phyloP scores from a whole-genome alignment of 1,140 invertebrate genomes.

The Pentalonia nigronervosa region DNA sequence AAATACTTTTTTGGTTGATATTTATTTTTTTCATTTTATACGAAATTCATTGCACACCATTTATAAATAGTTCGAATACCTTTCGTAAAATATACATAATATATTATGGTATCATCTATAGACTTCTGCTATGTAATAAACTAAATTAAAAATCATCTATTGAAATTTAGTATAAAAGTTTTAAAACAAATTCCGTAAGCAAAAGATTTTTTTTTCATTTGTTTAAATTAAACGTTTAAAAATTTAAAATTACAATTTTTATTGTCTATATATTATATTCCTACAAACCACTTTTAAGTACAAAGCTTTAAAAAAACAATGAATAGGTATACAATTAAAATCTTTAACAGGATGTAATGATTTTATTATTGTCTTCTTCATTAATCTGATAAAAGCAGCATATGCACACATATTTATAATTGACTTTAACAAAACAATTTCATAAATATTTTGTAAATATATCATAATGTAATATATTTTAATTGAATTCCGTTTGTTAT shows the following conservation, averaged over 20 bases:
- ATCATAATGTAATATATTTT: not conserved
- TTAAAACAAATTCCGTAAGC: not conserved
- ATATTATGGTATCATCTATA: not conserved
- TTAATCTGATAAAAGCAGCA: no score
- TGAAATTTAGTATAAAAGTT: not conserved
- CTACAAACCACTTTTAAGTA: not conserved
- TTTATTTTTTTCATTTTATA: not conserved
- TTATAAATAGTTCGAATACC: conserved; percentile 17
- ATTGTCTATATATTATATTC: not conserved
- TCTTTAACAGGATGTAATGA: no score
- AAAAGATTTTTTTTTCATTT: not conserved
- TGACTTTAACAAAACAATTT: no score
- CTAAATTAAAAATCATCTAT: not conserved
- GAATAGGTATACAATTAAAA: not conserved
- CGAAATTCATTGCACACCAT: not conserved
- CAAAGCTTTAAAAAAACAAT: not conserved
- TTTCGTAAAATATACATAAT: not conserved
- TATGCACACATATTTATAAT: no score
- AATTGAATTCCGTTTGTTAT: not conserved
- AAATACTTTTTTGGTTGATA: not conserved
- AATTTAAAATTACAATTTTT: not conserved
- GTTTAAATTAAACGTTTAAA: not conserved
- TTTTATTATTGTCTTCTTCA: no score
- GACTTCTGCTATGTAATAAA: not conserved
- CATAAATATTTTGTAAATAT: no score